These are phyloP conservation scores for Metaphire vulgaris DNA, from an alignment of 1,140 invertebrate species.

Conservation along the genomic window DNA sequence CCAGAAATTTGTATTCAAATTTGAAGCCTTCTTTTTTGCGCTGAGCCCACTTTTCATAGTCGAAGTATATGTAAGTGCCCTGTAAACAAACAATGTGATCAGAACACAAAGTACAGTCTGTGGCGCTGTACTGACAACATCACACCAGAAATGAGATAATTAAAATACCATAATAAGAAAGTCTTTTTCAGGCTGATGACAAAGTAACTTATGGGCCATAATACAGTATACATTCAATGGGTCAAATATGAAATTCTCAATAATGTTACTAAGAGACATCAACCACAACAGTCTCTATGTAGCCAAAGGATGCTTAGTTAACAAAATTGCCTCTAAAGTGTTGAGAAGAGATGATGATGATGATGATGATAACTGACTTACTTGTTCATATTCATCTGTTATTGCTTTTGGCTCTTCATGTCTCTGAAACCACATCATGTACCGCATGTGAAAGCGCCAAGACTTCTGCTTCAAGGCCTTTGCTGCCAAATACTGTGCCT, in stretches of 20 bases:
- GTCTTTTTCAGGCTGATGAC: not conserved
- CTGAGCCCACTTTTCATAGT: slow-evolving; percentile 99
- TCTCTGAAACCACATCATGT: slow-evolving; percentile 99
- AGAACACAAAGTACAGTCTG: not conserved
- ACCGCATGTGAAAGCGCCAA: slow-evolving; percentile 99
- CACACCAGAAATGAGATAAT: not conserved
- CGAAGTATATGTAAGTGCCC: slow-evolving; percentile 99
- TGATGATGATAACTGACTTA: slow-evolving; percentile 47
- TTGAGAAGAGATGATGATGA: not conserved
- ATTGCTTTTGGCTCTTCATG: slow-evolving; percentile 99
- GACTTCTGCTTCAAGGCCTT: slow-evolving; percentile 99
- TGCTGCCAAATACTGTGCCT: slow-evolving; percentile 98
- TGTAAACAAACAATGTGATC: slow-evolving; percentile 55
- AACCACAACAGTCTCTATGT: not conserved
- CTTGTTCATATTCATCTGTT: slow-evolving; percentile 99
- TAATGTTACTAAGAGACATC: not conserved
- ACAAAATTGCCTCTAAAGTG: not conserved
- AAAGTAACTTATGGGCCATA: not conserved
- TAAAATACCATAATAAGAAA: not conserved
- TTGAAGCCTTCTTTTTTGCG: slow-evolving; percentile 99
- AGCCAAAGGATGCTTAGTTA: not conserved
- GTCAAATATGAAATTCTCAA: not conserved
- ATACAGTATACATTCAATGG: not conserved
- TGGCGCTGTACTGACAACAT: not conserved
- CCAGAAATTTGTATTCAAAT: slow-evolving; percentile 99